Conservation (phyloP, 2,797 vertebrate genomes). For the Philypnodon macrostomus region DNA sequence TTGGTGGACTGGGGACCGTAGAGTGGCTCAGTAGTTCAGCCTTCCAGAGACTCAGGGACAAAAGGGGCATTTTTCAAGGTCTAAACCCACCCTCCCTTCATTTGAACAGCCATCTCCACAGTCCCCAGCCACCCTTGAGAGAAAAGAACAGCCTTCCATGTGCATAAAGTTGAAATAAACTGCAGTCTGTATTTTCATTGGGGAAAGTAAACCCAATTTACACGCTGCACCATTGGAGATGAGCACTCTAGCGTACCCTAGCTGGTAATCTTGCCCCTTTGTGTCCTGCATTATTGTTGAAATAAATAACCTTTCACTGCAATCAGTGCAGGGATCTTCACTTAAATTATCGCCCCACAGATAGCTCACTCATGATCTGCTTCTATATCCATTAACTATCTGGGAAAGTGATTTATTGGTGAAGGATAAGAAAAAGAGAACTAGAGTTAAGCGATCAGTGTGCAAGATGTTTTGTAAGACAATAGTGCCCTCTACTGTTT, state of each 20-base stretch:
- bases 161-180: conserved; percentile 80
- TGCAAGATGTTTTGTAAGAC: conserved; percentile 63
- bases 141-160: conserved; percentile 66
- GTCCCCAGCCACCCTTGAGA: conserved; percentile 69
- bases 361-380: conserved; percentile 85
- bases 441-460: conserved; percentile 26
- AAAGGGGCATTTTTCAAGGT: conserved; percentile 79
- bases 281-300: conserved; percentile 81
- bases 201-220: conserved; percentile 81
- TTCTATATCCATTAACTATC: conserved; percentile 84
- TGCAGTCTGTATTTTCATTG: conserved; percentile 77
- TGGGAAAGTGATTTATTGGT: conserved; percentile 81
- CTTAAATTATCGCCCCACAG: conserved; percentile 82
- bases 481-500: conserved; percentile 82
- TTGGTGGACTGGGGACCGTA: conserved; percentile 44
- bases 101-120: conserved; percentile 54
- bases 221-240: conserved; percentile 77
- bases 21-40: conserved; percentile 61
- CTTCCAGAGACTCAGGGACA: conserved; percentile 67
- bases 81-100: conserved; percentile 61
- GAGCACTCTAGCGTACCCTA: conserved; percentile 73
- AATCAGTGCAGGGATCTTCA: conserved; percentile 82
- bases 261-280: conserved; percentile 78
- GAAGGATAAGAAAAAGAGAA: conserved; percentile 70
- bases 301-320: conserved; percentile 86